Evolutionary conservation across 2,797 vertebrate genomes (phyloP).

Genomic region (Spinibarbus caldwelli): DNA sequence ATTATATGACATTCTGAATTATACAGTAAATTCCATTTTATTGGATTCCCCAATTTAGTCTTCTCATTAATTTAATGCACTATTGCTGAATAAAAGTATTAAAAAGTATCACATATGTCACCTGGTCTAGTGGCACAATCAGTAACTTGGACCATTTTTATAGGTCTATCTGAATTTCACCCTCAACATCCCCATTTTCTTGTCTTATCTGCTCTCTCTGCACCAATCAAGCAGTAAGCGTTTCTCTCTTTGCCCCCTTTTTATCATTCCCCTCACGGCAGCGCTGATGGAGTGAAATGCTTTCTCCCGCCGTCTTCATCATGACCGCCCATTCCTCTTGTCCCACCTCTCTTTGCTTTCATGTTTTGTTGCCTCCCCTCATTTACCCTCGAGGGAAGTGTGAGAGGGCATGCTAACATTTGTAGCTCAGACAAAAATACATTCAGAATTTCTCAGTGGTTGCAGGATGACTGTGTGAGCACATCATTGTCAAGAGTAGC

Average conservation of each 20-base stretch:
- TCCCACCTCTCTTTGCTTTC: constrained; percentile 17
- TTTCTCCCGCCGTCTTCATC: constrained; percentile 36
- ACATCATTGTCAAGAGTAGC: background rate
- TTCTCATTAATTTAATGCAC: background rate
- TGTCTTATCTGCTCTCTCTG: constrained; percentile 29
- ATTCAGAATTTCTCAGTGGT: background rate
- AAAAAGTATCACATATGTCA: background rate
- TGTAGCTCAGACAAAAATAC: background rate
- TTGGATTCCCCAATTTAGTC: background rate
- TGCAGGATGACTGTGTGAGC: background rate
- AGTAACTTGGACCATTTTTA: constrained; percentile 1
- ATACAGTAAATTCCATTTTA: background rate
- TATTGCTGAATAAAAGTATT: background rate
- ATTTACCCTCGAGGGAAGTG: constrained; percentile 29
- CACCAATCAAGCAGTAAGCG: constrained; percentile 31
- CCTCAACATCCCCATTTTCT: constrained; percentile 20
- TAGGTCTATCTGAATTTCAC: background rate
- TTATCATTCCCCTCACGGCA: constrained; percentile 37
- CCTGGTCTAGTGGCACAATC: background rate
- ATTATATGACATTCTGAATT: background rate
- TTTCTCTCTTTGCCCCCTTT: constrained; percentile 36
- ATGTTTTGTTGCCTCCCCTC: constrained; percentile 25
- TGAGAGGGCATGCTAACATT: constrained; percentile 17
- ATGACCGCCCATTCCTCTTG: constrained; percentile 30
- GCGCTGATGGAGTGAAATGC: constrained; percentile 49